Conservation (phyloP, 1,140 invertebrate species). For the Cylas formicarius region DNA sequence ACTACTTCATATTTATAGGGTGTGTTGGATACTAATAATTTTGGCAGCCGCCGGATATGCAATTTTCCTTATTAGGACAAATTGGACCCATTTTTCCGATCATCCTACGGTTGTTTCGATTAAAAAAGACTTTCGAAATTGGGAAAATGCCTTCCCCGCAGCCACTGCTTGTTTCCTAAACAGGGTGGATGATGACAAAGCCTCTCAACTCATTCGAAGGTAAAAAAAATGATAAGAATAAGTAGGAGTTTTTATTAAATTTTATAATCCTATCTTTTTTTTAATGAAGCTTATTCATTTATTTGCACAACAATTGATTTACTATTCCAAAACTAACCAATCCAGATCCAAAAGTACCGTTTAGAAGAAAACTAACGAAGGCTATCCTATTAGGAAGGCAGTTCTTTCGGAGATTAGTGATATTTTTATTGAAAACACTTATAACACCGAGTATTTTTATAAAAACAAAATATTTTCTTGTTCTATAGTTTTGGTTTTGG, state of each 20-base stretch:
- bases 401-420: no score
- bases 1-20: conserved; percentile 35
- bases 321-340: no score
- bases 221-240: conserved; percentile 9
- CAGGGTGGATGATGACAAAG: conserved; percentile 37
- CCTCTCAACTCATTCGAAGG: conserved; percentile 31
- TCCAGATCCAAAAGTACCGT: no score
- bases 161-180: conserved; percentile 46
- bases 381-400: no score
- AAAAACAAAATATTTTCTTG: no score
- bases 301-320: no score
- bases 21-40: conserved; percentile 45
- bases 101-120: conserved; percentile 54
- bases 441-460: no score
- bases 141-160: conserved; percentile 50
- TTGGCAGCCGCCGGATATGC: conserved; percentile 40
- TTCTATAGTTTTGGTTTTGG: no score
- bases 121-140: conserved; percentile 53
- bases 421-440: no score
- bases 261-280: conserved; percentile 4
- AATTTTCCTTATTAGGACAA: conserved; percentile 41
- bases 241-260: not conserved
- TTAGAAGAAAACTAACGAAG: no score
- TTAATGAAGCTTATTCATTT: conserved; percentile 1
- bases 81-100: conserved; percentile 47